Evolutionary conservation across 2,797 vertebrate genomes (phyloP).

Genomic region (Petrocephalus sullivani): DNA sequence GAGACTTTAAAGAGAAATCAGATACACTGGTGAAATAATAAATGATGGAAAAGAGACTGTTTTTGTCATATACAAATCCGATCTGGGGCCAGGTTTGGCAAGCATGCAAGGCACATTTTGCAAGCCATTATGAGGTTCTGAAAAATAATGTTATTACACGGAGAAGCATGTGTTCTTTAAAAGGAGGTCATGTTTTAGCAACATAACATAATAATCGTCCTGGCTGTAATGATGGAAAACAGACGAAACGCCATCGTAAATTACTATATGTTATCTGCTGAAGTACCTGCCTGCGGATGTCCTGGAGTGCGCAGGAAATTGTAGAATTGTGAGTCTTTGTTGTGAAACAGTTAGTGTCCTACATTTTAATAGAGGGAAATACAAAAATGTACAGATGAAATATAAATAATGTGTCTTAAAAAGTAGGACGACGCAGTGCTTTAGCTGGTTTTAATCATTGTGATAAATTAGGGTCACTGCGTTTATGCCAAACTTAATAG

Average conservation of each 20-base stretch:
- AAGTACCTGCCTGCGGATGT: neutral
- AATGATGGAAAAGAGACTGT: neutral
- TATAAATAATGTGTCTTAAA: neutral
- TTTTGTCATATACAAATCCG: neutral
- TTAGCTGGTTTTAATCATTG: neutral
- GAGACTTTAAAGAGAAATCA: neutral
- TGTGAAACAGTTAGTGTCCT: neutral
- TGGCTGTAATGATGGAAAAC: neutral
- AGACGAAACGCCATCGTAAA: neutral
- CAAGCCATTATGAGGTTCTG: neutral
- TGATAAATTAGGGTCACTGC: neutral
- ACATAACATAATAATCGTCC: neutral
- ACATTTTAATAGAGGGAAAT: neutral
- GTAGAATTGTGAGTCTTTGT: neutral
- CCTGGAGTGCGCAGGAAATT: neutral
- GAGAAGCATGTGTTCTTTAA: constrained; percentile 9
- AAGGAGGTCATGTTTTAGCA: neutral
- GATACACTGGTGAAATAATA: neutral
- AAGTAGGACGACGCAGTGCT: neutral
- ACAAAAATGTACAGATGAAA: neutral
- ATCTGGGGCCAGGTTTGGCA: neutral
- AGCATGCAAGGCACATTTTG: neutral
- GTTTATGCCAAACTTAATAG: neutral
- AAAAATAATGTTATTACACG: neutral
- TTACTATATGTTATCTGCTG: constrained; percentile 3